Conservation (phyloP, 2,888 invertebrate species). For the Panzeria rudis region DNA sequence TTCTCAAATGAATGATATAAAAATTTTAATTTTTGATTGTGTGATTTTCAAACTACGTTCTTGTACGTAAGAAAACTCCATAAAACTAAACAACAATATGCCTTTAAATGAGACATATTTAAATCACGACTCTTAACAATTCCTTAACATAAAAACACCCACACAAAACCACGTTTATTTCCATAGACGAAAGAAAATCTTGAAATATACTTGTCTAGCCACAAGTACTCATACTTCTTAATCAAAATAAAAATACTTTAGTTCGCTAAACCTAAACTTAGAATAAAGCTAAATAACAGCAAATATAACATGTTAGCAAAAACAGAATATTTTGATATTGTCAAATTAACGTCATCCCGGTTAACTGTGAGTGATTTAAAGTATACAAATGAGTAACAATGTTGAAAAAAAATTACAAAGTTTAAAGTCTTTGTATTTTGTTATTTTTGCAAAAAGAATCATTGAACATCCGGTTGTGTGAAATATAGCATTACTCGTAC, state of each 20-base stretch:
- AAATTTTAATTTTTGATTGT: background rate
- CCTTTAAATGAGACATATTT: slow-evolving; percentile 49
- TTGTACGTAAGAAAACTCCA: background rate
- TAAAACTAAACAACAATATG: slow-evolving; percentile 22
- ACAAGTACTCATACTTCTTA: slow-evolving; percentile 2
- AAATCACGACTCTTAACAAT: slow-evolving; percentile 64
- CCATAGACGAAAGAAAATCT: background rate
- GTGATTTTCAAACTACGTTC: background rate
- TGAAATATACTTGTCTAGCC: background rate
- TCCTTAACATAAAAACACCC: slow-evolving; percentile 45
- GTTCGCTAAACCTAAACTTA: slow-evolving; percentile 13
- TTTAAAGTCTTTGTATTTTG: background rate
- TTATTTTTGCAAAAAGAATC: background rate
- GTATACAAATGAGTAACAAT: slow-evolving; percentile 15
- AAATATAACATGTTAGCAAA: no score
- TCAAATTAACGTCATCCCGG: slow-evolving; percentile 50
- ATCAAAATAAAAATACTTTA: no score
- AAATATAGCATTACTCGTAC: background rate
- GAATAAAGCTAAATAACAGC: slow-evolving; percentile 10
- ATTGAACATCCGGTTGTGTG: slow-evolving; percentile 22
- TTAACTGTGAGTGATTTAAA: slow-evolving; percentile 24
- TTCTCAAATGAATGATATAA: background rate
- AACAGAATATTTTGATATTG: slow-evolving; percentile 29
- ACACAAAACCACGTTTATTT: slow-evolving; percentile 61
- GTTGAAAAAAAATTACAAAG: background rate